Base-by-base conservation (phyloP, 2,113 vertebrate species). In the Crotophaga sulcirostris region DNA sequence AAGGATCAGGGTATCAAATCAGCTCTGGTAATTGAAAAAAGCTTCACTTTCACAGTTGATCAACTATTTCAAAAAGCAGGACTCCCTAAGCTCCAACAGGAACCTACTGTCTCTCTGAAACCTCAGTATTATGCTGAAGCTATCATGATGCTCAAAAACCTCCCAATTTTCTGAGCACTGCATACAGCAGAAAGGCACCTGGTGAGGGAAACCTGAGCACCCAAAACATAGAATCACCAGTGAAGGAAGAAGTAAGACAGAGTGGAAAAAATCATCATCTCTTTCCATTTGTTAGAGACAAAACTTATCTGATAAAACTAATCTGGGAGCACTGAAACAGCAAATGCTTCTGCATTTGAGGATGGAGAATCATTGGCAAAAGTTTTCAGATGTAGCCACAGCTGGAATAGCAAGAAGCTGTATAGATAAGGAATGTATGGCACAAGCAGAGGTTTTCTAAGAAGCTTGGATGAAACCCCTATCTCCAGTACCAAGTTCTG, bases 191-290 rank as follows among this genome's bases (percentile, higher is more conserved):
- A 90, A 96, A 70, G 38, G 34, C 23, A 81, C 3, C 34, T 26
- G 3, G 36, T 31, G 18, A 86, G 21, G 16, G 45, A 80, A 10
- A 42, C 38, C 15, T 31, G 4, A 85, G 36, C 12, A 64, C 19
- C 21, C 6, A 13, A 56, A 62, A 92, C 56, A 47, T 7, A 4
- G 8, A 76, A 77, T 44, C 13, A 77, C 3, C 25, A 64, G 7
- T 8, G 7, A 76, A 75, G 51, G 7, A 76, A 75, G 51, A 36
- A 82, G 12, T 5, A 80, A 38, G 49, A 69, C 62, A 55, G 28
- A 28, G 3, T 2, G 1, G 25, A 15, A 74, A 54, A 55, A 38
- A n/a, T 18, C 16, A 69, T 92, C 0, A 0, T 11, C 10, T n/a
- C 24, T 70, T 84, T 44, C 52, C 14, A 60, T 13, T 16, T 25